A percentile compares a stretch with the other conserved stretches of the same genome.
These are phyloP conservation scores for Lepidurus couesii DNA, from an alignment of 1,140 invertebrate genomes.

Conservation along the genomic window DNA sequence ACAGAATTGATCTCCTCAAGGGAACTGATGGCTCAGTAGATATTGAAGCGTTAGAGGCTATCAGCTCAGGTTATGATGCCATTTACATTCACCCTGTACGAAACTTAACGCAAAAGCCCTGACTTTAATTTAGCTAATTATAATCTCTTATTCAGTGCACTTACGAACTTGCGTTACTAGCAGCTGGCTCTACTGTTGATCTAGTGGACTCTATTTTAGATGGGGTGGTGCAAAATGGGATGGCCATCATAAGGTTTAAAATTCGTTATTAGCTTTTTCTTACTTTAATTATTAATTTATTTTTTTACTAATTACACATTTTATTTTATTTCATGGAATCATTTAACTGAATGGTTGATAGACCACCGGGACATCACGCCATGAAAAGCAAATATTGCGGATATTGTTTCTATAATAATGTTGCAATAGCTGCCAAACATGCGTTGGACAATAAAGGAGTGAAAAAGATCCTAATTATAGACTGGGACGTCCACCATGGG, in stretches of 20 bases:
- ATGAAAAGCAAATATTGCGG: constrained; percentile 82
- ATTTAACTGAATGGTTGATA: constrained; percentile 45
- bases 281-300: constrained; percentile 8
- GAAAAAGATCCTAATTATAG: constrained; percentile 79
- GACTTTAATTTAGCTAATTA: not conserved
- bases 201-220: constrained; percentile 65
- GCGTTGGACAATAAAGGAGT: constrained; percentile 57
- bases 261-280: not conserved
- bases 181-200: constrained; percentile 73
- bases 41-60: constrained; percentile 56
- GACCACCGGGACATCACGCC: constrained; percentile 96
- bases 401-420: constrained; percentile 97
- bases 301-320: not conserved
- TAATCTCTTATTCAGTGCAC: constrained; percentile 59
- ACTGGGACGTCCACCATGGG: constrained; percentile 96
- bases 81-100: constrained; percentile 79
- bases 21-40: constrained; percentile 51
- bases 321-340: constrained; percentile 40
- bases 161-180: constrained; percentile 65
- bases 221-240: constrained; percentile 72
- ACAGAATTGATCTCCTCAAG: constrained; percentile 60
- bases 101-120: constrained; percentile 30
- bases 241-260: constrained; percentile 63
- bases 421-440: constrained; percentile 80
- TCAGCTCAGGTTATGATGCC: constrained; percentile 70